Conservation (phyloP, 2,888 invertebrate genomes). For the Diaprepes abbreviatus region DNA sequence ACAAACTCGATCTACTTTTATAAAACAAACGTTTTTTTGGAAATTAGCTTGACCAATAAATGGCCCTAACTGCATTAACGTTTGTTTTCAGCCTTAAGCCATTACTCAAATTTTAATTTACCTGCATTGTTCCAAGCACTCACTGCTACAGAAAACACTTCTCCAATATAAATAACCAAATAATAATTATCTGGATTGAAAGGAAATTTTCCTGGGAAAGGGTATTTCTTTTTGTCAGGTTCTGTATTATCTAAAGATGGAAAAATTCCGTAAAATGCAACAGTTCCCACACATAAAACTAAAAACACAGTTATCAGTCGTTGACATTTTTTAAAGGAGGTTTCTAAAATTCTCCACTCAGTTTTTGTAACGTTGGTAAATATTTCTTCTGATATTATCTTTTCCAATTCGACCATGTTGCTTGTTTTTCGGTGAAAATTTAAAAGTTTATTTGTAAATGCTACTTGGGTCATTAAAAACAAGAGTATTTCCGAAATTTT, state of each 20-base stretch:
- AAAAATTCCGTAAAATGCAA: constrained; percentile 43
- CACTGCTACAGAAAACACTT: constrained; percentile 42
- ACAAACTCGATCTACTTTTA: no score
- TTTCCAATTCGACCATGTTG: constrained; percentile 37
- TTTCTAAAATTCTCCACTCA: constrained; percentile 42
- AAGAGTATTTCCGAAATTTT: constrained; percentile 47
- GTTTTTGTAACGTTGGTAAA: constrained; percentile 33
- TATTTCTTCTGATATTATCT: constrained; percentile 36
- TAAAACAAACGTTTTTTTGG: no score
- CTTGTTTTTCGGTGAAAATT: constrained; percentile 40
- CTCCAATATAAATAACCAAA: constrained; percentile 37
- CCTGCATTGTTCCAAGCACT: constrained; percentile 48
- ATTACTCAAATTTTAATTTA: constrained; percentile 10
- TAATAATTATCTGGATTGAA: constrained; percentile 51
- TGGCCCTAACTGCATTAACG: no score
- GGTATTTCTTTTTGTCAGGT: constrained; percentile 42
- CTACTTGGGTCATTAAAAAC: constrained; percentile 47
- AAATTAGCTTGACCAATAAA: no score
- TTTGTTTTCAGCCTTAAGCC: no score
- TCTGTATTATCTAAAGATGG: constrained; percentile 42
- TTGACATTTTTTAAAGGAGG: constrained; percentile 28
- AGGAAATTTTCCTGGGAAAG: constrained; percentile 51
- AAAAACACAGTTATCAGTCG: constrained; percentile 38
- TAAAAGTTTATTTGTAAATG: constrained; percentile 48
- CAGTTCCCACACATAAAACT: constrained; percentile 24